Base-by-base conservation (phyloP, 2,888 invertebrate genomes). In the Synanthedon formicaeformis region DNA sequence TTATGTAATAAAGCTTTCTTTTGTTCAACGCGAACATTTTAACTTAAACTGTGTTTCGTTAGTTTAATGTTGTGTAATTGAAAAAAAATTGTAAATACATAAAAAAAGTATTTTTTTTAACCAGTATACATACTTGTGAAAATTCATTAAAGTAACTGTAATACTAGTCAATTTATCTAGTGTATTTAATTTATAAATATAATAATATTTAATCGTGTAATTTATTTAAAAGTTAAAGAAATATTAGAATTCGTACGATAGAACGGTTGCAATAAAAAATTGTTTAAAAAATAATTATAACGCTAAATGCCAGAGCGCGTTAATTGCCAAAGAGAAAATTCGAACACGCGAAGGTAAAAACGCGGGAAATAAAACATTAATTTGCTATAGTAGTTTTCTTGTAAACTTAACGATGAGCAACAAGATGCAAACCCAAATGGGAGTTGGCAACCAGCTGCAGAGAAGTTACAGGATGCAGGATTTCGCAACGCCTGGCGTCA, bases 111-210 rank as follows among this genome's bases (percentile, higher is more conserved):
- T 58, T 60, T 63, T 58, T 55, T 55, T 55, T 63, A 67, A 69
- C 60, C 65, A 64, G 69, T 71, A 66, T 66, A 72, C 34, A 6
- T 34, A 34, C 66, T 73, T 72, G 74, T 78, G 73, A 78, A 69
- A 71, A 74, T 70, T 63, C 70, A 70, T 78, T 71, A 70, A 67
- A 65, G 69, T 78, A 81, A 83, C 78, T 82, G 62, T 81, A 72
- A 73, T 78, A 82, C 86, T 87, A 87, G 86, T 87, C 86, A 87
- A 79, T 81, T 23, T 77, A 81, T 86, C 87, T 87, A 87, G 86
- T 86, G 81, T 86, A 86, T 81, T 80, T 82, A 81, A 34, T 34
- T 34, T 81, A 77, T 75, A 70, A 68, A 65, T 23, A 23, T 23
- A 23, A 49, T 65, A 65, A 66, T 66, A 64, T 67, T 67, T 58